These are phyloP conservation scores for Isotomurus palustris DNA, from an alignment of 2,888 invertebrate species.

Conservation along the genomic window DNA sequence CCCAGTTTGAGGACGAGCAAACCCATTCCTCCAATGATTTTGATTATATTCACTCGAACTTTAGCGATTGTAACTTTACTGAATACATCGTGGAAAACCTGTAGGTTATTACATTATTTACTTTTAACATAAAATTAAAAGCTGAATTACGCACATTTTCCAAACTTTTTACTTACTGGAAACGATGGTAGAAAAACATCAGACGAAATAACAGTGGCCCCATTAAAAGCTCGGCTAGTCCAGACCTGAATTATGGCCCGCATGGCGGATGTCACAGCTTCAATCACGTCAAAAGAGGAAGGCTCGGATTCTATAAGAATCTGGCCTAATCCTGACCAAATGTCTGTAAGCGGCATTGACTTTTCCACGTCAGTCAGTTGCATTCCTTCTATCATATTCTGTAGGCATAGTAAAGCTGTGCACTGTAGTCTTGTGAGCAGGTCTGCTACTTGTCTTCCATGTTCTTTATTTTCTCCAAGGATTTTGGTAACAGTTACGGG, in stretches of 20 bases:
- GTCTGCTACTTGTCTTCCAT: slow-evolving; percentile 15
- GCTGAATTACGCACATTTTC: neutral
- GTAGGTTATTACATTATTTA: slow-evolving; percentile 3
- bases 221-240: slow-evolving; percentile 51
- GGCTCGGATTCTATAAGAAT: slow-evolving; percentile 56
- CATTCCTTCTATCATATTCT: slow-evolving; percentile 63
- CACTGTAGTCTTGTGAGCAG: slow-evolving; percentile 55
- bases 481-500: slow-evolving; percentile 55
- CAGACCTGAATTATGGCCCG: slow-evolving; percentile 67
- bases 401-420: slow-evolving; percentile 64
- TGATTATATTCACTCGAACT: slow-evolving; percentile 37
- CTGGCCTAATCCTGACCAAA: slow-evolving; percentile 65
- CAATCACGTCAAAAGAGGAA: slow-evolving; percentile 53
- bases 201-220: slow-evolving; percentile 5
- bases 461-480: slow-evolving; percentile 17
- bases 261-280: slow-evolving; percentile 69
- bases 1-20: slow-evolving; percentile 14
- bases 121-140: neutral
- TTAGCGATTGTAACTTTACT: slow-evolving; percentile 25
- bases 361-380: slow-evolving; percentile 64
- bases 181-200: slow-evolving; percentile 7
- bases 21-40: slow-evolving; percentile 40
- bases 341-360: slow-evolving; percentile 49
- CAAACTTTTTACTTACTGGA: neutral
- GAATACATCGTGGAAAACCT: slow-evolving; percentile 36